Base-by-base conservation (phyloP, 2,888 invertebrate species). In the Trachelus tabidus region DNA sequence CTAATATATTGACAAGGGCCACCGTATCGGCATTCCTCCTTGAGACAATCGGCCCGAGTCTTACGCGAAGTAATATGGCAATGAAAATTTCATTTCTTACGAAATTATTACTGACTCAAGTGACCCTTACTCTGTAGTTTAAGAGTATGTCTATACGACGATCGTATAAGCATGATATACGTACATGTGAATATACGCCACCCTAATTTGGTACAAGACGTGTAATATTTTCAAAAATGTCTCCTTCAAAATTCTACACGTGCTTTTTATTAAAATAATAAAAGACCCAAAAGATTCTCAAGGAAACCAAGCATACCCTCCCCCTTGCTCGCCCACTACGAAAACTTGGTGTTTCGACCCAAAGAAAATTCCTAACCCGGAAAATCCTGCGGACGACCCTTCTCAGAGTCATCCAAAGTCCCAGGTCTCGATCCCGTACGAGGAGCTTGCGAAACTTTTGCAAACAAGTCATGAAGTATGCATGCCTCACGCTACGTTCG, bases 41-140 rank as follows among this genome's bases (percentile, higher is more conserved):
- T 85, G 82, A 85, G 82, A 82, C 79, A 85, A 85, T 83, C 81
- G 82, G 76, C 79, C 82, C 82, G 85, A 85, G 84, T 85, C 84
- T 80, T 77, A 81, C 79, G 83, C 82, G 81, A 83, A 83, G 84
- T 83, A 85, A 84, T 85, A 85, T 75, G 83, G 80, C 77, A 82
- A 77, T 82, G 81, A 83, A 84, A 84, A 84, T 81, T 82, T 81
- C 79, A 80, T 82, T 80, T 80, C 83, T 82, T 23, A 56, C 81
- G 84, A 85, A 85, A 85, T 86, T 0, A 23, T 56, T 23, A 9
- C 2, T 23, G 9, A 23, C 56, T 56, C 0, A 23, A 56, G 23
- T 56, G 23, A 56, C 23, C 9, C 23, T 56, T 56, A 56, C 23
- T 56, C 2, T 15, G 56, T 23, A 23, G 56, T 23, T 9, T 56